Conservation (phyloP, 92 coral and sea anemone genomes). For the Siderastrea siderea region DNA sequence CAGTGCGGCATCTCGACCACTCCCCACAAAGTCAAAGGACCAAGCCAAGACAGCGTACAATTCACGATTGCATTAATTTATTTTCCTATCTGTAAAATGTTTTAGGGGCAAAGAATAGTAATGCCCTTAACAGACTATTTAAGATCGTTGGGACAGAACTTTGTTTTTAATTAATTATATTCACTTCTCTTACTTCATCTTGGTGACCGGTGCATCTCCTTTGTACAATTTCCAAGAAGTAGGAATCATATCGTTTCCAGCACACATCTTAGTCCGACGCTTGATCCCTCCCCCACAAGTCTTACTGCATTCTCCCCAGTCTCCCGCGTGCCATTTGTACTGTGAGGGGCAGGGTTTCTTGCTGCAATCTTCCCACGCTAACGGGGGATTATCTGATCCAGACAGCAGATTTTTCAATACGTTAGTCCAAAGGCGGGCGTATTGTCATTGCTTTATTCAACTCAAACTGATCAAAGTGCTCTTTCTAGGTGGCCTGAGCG, state of each 20-base stretch:
- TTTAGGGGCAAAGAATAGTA: background rate
- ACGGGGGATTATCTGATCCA: constrained; percentile 67
- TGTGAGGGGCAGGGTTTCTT: constrained; percentile 80
- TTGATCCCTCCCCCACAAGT: constrained; percentile 85
- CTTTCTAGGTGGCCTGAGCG: no score
- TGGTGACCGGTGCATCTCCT: constrained; percentile 59
- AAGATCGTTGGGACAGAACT: background rate
- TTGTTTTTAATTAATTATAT: background rate
- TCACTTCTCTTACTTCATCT: constrained; percentile 48
- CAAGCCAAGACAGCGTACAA: no score
- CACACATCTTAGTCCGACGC: constrained; percentile 74
- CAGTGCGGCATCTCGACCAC: no score
- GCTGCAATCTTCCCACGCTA: constrained; percentile 83
- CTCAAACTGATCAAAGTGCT: no score
- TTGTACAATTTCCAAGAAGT: constrained; percentile 85
- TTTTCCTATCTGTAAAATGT: no score
- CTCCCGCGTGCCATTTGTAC: constrained; percentile 73
- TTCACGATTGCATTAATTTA: no score
- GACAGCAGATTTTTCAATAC: background rate
- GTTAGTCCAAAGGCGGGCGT: background rate
- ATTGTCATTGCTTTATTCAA: no score
- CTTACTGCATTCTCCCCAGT: constrained; percentile 77
- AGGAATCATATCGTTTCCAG: constrained; percentile 78
- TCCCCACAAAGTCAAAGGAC: no score
- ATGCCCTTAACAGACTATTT: background rate